phyloP scores from a whole-genome alignment of 2,797 vertebrate species.

The Spheniscus humboldti region DNA sequence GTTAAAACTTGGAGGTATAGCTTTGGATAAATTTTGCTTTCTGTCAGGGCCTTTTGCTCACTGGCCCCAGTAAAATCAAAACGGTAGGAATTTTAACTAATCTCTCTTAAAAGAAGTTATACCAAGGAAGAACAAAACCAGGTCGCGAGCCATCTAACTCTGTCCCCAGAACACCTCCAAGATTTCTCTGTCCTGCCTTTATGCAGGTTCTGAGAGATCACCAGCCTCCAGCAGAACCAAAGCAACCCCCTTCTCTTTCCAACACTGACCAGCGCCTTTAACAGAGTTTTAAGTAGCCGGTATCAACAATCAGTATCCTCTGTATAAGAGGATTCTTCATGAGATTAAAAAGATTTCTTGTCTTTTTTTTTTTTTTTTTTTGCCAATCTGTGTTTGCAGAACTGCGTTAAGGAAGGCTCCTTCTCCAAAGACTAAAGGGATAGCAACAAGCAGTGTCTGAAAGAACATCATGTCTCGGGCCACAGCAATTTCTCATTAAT shows the following conservation, averaged over 20 bases:
- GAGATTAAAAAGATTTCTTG: not conserved
- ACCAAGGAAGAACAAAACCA: not conserved
- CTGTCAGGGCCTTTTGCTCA: not conserved
- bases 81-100: not conserved
- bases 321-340: not conserved
- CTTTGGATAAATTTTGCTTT: not conserved
- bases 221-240: not conserved
- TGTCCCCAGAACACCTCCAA: not conserved
- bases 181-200: not conserved
- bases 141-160: not conserved
- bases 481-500: not conserved
- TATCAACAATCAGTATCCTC: not conserved
- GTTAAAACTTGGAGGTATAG: not conserved
- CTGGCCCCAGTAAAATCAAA: not conserved
- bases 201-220: not conserved
- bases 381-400: not conserved
- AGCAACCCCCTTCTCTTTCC: not conserved
- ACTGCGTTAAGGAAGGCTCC: not conserved
- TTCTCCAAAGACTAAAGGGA: not conserved
- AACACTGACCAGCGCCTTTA: not conserved
- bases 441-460: not conserved
- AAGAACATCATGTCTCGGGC: not conserved
- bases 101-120: not conserved
- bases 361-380: accelerated
- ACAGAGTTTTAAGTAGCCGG: not conserved